Percentiles rank a stretch among this genome's conserved stretches.
These are phyloP conservation scores for Danaus melanippus DNA, from an alignment of 1,140 invertebrate genomes.

Conservation along the genomic window DNA sequence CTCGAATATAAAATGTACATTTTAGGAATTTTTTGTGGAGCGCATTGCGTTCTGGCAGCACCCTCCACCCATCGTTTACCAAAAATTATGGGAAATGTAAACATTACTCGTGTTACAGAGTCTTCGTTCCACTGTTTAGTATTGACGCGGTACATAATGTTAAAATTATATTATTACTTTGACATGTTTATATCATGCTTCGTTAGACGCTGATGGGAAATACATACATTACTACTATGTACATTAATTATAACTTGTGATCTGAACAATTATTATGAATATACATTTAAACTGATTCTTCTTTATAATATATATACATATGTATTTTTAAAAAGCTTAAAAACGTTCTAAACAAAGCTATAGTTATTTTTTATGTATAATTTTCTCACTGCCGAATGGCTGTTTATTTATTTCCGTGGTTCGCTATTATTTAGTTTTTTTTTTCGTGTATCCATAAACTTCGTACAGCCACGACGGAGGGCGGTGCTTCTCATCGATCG, in stretches of 20 bases:
- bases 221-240: too few relatives aligned
- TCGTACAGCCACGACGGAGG: conserved; percentile 28
- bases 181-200: conserved; percentile 26
- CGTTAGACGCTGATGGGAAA: conserved; percentile 11
- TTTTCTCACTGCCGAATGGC: too few relatives aligned
- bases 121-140: conserved; percentile 37
- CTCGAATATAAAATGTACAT: too few relatives aligned
- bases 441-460: background rate
- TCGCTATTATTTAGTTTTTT: too few relatives aligned
- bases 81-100: conserved; percentile 66
- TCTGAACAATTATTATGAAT: too few relatives aligned
- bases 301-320: too few relatives aligned
- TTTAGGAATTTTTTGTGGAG: background rate
- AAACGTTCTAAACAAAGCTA: too few relatives aligned
- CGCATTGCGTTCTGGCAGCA: conserved; percentile 11
- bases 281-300: too few relatives aligned
- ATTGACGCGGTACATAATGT: conserved; percentile 32
- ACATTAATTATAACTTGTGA: too few relatives aligned
- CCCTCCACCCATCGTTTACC: conserved; percentile 41
- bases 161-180: conserved; percentile 31
- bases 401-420: too few relatives aligned
- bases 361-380: too few relatives aligned
- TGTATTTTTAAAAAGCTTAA: too few relatives aligned
- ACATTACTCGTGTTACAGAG: conserved; percentile 54
- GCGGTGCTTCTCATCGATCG: conserved; percentile 50